Evolutionary conservation across 2,797 vertebrate genomes (phyloP), one percentile per base, ranked within the genome.

Genomic region (Tinamus major): DNA sequence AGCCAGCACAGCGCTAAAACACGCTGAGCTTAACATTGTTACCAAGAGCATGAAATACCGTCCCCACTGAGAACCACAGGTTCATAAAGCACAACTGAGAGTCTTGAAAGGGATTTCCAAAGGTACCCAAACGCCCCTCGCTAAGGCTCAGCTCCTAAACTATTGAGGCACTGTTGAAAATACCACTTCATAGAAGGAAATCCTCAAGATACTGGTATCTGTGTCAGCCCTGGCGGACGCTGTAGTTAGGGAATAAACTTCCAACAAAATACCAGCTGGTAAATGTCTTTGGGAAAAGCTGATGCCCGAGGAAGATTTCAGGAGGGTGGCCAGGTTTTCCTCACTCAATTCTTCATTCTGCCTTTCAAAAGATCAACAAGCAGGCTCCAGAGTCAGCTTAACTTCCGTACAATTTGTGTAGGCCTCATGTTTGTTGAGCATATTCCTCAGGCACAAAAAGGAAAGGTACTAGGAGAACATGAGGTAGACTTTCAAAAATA

Each of bases 341-440:
- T 83, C 55, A 5, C 7, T 65, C 49, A 29, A 42, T 68, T 65
- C 55, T 87, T 95, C 48, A 16, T 84, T 90, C 92, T 64, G 39
- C 75, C 56, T 61, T 53, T 41, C 64, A 79, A 95, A 92, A 86
- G 12, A 72, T 11, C 59, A 71, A 39, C 51, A 33, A 72, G 6
- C 33, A 7, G 27, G 46, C 56, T 91, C 15, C 0, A 0, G 74
- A 74, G 8, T 9, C 55, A 81, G 48, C 21, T 62, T 26, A 44
- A 51, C 55, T 81, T 29, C 42, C 64, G 26, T 37, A 51, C 62
- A 44, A 19, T 37, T 14, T 44, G 46, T 46, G 63, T 21, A 23
- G 46, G 4, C 6, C 23, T 83, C 23, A 0, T 11, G 7, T 53
- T 59, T 69, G 20, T 77, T 53, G 39, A 64, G 18, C 3, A 8